Percentiles rank a stretch among this genome's conserved stretches.
Conservation (phyloP, 2,797 vertebrate genomes). For the Odontamblyopus rebecca region DNA sequence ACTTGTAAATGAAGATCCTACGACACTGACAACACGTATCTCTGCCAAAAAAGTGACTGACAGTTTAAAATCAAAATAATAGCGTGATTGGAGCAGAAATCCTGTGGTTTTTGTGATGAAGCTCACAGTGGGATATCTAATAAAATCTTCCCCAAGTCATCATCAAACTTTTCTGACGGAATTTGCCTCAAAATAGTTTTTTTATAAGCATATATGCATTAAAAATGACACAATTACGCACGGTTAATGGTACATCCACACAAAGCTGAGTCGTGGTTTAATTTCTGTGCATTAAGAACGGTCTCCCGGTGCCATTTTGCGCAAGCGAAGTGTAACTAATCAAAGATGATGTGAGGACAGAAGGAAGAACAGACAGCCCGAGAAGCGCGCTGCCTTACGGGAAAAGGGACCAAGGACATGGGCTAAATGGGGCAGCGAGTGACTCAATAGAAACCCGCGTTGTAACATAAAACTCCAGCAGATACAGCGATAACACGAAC, state of each 20-base stretch:
- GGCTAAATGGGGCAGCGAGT: slow-evolving; percentile 1
- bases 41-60: not conserved
- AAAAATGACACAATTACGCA: not conserved
- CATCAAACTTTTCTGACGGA: not conserved
- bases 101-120: slow-evolving; percentile 1
- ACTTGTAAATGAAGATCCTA: not conserved
- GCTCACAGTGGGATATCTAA: not conserved
- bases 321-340: slow-evolving; percentile 38
- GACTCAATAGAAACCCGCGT: not conserved
- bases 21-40: not conserved
- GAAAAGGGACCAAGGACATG: slow-evolving; percentile 8
- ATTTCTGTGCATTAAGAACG: slow-evolving; percentile 8
- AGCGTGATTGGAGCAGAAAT: not conserved
- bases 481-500: slow-evolving; percentile 1
- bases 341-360: slow-evolving; percentile 40
- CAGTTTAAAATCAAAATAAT: not conserved
- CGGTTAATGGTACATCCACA: not conserved
- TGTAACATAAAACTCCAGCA: not conserved
- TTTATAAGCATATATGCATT: not conserved
- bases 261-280: slow-evolving; percentile 11
- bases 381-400: slow-evolving; percentile 13
- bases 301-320: slow-evolving; percentile 18
- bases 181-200: not conserved
- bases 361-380: slow-evolving; percentile 22
- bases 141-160: not conserved